Base-by-base conservation (phyloP, 2,113 vertebrate genomes). In the Lutjanus erythropterus region DNA sequence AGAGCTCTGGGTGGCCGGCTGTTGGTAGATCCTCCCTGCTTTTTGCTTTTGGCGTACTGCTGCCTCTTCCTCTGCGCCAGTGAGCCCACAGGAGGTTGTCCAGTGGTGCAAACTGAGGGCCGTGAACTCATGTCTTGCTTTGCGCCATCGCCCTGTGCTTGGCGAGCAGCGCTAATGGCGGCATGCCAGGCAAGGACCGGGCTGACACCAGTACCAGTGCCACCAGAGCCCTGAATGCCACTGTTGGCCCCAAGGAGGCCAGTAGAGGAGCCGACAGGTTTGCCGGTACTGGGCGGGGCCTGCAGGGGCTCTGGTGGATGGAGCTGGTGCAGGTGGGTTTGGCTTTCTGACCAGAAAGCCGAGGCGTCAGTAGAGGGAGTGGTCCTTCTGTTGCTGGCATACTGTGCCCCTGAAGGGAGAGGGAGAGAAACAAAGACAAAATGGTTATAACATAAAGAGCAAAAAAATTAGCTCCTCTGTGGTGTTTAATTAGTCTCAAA, bases 21-120 rank as follows among this genome's bases (percentile, higher is more conserved):
- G 91, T 96, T 98, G 53, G 96, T 96, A 0, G 96, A 96, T 60
- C 97, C 96, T 89, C 97, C 97, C 95, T 99, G 97, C 93, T 99
- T 99, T 96, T 99, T 99, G 95, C 97, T 98, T 95, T 99, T 99
- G 94, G 97, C 96, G 19, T 99, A 99, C 95, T 99, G 97, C 95
- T 98, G 97, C 90, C 97, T 96, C 96, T 99, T 99, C 95, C 96
- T 97, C 95, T 99, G 97, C 75, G 97, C 97, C 90, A 99, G 95
- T 78, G 97, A 96, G 88, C 97, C 97, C 73, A 95, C 96, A 78
- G 97, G 96, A 84, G 95, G 94, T 1, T 81, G 49, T 42, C 75
- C 88, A 29, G 84, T 76, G 55, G 86, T 75, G 65, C 88, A 88
- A 33, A 89, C 86, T 0, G 92, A 65, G 35, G 88, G 89, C 67